Evolutionary conservation across 2,113 vertebrate species (phyloP).

Genomic region (Charadrius vociferus): DNA sequence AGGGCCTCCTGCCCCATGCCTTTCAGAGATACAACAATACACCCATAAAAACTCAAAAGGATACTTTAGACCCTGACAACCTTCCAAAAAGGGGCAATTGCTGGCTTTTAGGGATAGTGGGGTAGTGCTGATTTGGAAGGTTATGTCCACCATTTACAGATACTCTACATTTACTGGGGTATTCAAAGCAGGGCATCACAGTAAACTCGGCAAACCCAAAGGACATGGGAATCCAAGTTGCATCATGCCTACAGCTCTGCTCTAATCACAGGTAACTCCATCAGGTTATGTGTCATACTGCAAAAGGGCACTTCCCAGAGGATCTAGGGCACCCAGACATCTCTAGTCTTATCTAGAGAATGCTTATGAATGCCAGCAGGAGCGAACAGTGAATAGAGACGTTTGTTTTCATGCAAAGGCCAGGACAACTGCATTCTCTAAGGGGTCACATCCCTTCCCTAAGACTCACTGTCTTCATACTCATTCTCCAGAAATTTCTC

Average conservation of each 20-base stretch:
- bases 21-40: background rate
- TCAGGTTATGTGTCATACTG: background rate
- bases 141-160: background rate
- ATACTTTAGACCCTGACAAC: background rate
- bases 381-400: background rate
- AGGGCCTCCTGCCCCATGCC: background rate
- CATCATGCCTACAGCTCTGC: background rate
- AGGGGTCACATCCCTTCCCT: background rate
- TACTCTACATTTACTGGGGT: background rate
- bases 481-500: background rate
- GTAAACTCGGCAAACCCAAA: background rate
- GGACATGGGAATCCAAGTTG: background rate
- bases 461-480: background rate
- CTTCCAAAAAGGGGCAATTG: background rate
- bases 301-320: background rate
- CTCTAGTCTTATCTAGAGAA: background rate
- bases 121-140: background rate
- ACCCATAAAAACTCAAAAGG: background rate
- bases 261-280: background rate
- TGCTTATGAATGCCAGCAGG: background rate
- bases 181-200: background rate
- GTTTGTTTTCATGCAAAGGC: background rate
- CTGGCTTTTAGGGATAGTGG: background rate
- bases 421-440: background rate
- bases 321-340: background rate